Evolutionary conservation across 2,113 vertebrate genomes (phyloP).

Genomic region (Eolophus roseicapilla): DNA sequence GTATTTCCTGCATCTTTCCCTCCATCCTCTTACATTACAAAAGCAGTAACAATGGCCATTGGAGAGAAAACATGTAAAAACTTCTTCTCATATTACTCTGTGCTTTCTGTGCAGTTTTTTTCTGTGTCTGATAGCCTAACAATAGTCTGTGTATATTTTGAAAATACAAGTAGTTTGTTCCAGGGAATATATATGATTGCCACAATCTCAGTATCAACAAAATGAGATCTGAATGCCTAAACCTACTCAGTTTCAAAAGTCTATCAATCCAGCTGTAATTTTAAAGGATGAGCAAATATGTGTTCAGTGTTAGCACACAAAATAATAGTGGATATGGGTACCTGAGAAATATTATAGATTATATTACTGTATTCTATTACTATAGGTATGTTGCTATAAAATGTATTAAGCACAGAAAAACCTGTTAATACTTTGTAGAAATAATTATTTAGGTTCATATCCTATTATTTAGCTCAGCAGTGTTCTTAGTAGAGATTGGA

Average conservation of each 20-base stretch:
- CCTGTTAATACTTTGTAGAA: neutral
- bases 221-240: neutral
- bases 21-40: neutral
- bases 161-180: neutral
- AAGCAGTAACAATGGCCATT: neutral
- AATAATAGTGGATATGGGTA: fast-evolving
- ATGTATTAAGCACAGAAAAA: neutral
- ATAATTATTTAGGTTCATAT: neutral
- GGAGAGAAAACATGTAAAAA: neutral
- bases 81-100: neutral
- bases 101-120: neutral
- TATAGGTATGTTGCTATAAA: neutral
- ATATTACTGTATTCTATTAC: neutral
- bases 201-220: neutral
- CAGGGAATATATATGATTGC: neutral
- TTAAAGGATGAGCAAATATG: neutral
- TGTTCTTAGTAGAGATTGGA: neutral
- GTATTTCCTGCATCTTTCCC: neutral
- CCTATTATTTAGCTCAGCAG: neutral
- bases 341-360: neutral
- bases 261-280: neutral
- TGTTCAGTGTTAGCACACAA: neutral
- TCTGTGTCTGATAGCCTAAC: neutral
- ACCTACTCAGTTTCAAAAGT: neutral
- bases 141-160: neutral